Evolutionary conservation across 2,113 vertebrate genomes (phyloP).

Genomic region (Pontoporia blainvillei): DNA sequence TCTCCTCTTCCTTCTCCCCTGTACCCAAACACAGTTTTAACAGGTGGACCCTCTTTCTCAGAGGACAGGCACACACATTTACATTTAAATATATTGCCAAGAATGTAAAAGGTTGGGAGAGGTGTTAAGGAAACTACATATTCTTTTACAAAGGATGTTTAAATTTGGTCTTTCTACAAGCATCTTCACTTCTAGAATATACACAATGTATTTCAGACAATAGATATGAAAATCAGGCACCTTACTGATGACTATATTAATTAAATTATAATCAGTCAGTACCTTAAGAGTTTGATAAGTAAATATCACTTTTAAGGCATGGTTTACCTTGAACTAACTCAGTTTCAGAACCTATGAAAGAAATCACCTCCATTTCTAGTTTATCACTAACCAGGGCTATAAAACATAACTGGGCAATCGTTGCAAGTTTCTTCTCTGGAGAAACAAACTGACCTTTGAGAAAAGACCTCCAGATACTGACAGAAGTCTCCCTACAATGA

Average conservation of each 20-base stretch:
- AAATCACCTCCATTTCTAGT: not conserved
- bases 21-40: not conserved
- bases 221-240: not conserved
- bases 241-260: not conserved
- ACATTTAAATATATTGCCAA: not conserved
- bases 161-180: not conserved
- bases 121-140: not conserved
- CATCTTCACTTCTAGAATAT: not conserved
- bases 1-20: not conserved
- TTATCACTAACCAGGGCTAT: not conserved
- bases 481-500: not conserved
- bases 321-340: not conserved
- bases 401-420: not conserved
- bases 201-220: not conserved
- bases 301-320: constrained; percentile 7
- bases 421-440: not conserved
- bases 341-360: not conserved
- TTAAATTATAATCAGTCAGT: not conserved
- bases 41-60: not conserved
- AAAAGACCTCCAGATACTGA: not conserved
- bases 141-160: not conserved
- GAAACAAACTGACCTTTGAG: not conserved
- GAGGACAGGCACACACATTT: not conserved
- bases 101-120: not conserved
- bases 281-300: not conserved